These are phyloP conservation scores for Callocephalon fimbriatum DNA, from an alignment of 2,113 vertebrate genomes.

Conservation along the genomic window DNA sequence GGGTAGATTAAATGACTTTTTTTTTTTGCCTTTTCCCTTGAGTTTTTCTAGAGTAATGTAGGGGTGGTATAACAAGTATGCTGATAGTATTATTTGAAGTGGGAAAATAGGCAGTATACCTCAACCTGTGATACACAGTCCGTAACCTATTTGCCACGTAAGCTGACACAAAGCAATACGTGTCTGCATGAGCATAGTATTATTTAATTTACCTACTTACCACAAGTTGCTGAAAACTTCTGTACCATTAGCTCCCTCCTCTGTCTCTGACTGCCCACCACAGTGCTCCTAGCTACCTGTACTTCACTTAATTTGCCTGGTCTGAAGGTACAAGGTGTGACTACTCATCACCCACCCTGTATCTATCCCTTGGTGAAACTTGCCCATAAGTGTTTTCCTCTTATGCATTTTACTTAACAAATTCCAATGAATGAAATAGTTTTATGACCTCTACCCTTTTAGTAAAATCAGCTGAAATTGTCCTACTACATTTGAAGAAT, in stretches of 20 bases:
- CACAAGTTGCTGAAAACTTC: not conserved
- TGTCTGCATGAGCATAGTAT: not conserved
- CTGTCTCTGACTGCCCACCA: not conserved
- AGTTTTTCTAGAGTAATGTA: not conserved
- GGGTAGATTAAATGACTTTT: not conserved
- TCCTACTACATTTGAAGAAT: not conserved
- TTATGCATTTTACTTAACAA: not conserved
- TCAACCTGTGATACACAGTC: not conserved
- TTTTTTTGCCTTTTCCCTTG: not conserved
- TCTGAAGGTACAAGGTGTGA: not conserved
- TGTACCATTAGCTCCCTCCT: not conserved
- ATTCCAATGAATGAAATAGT: not conserved
- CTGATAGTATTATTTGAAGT: not conserved
- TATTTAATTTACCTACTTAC: not conserved
- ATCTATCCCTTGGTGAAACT: not conserved
- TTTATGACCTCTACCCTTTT: not conserved
- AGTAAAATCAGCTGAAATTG: not conserved
- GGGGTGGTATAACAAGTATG: not conserved
- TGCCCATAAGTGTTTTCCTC: not conserved
- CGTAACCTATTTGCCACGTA: rapidly evolving
- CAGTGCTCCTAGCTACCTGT: not conserved
- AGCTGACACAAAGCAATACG: not conserved
- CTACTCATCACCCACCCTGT: not conserved
- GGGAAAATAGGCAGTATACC: not conserved
- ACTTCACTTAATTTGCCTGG: not conserved